These are phyloP conservation scores for Hylia prasina DNA, from an alignment of 2,113 vertebrate species.

Conservation along the genomic window DNA sequence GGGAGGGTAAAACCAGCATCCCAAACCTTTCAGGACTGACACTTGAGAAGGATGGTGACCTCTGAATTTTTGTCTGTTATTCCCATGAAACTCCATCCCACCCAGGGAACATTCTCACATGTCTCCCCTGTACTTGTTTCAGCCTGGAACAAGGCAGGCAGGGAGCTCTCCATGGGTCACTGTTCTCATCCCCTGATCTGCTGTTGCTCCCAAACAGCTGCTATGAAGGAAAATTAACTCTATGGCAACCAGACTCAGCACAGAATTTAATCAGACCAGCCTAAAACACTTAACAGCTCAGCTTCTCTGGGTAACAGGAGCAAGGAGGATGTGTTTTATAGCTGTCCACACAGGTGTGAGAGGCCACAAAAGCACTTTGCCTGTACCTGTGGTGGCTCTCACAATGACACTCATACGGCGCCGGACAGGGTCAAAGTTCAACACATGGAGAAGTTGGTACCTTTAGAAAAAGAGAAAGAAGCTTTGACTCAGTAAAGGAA, in stretches of 20 bases:
- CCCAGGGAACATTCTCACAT: neutral
- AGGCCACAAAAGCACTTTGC: neutral
- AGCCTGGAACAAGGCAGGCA: neutral
- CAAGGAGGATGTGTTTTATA: neutral
- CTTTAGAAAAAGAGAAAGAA: conserved; percentile 55
- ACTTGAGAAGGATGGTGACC: neutral
- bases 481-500: neutral
- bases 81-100: neutral
- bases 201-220: neutral
- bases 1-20: neutral
- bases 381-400: conserved; percentile 77
- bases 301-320: neutral
- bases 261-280: neutral
- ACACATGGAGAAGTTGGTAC: conserved; percentile 89
- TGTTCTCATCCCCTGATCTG: neutral
- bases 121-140: neutral
- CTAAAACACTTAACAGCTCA: neutral
- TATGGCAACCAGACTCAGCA: neutral
- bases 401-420: conserved; percentile 98
- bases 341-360: neutral
- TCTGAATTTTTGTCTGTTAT: neutral
- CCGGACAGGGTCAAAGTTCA: conserved; percentile 92
- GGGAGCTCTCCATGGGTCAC: neutral
- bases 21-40: neutral
- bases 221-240: neutral